Base-by-base conservation (phyloP, 2,797 vertebrate species). In the Etheostoma perlongum region DNA sequence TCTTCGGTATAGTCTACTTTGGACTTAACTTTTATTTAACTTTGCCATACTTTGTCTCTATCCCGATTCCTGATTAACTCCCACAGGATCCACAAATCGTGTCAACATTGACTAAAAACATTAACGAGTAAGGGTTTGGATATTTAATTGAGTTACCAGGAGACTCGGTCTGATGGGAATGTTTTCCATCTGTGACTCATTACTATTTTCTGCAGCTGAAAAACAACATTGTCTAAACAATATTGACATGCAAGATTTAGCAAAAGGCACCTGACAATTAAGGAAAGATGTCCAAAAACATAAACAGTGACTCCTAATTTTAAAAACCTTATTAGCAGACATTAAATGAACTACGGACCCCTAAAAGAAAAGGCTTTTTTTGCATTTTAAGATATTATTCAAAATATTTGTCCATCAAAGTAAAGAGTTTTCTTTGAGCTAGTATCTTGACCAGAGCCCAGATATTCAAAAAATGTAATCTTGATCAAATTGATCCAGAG, bases 91-190 rank as follows among this genome's bases (percentile, higher is more conserved):
- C 13, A 16, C 16, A 21, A 36, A 51, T 40, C 14, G 52, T 40
- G 33, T 25, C 63, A 66, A 52, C 12, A 53, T 42, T 52, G 25
- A 42, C 65, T 54, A 36, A 44, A 67, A 54, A 67, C 51, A 54
- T 54, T 54, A 27, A 14, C 19, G 51, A 54, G 65, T 44, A 14
- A 25, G 2, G 33, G 51, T 67, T 54, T 54, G 16, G 44, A 67
- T 67, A 54, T 54, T 67, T 67, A 54, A 67, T 67, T 54, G 36
- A 67, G 65, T 27, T 25, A 27, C 8, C 65, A 54, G 40, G 63
- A 66, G 49, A 40, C 10, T 11, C 10, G 2, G 36, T 40, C 36
- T 11, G 36, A 40, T 40, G 36, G 36, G 36, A 40, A 2, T 10
- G 36, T 10, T 40, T 40, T 40, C 36, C 10, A 11, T 40, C 36